Base-by-base conservation (phyloP, 1,140 invertebrate genomes). In the Eriocheir sinensis region DNA sequence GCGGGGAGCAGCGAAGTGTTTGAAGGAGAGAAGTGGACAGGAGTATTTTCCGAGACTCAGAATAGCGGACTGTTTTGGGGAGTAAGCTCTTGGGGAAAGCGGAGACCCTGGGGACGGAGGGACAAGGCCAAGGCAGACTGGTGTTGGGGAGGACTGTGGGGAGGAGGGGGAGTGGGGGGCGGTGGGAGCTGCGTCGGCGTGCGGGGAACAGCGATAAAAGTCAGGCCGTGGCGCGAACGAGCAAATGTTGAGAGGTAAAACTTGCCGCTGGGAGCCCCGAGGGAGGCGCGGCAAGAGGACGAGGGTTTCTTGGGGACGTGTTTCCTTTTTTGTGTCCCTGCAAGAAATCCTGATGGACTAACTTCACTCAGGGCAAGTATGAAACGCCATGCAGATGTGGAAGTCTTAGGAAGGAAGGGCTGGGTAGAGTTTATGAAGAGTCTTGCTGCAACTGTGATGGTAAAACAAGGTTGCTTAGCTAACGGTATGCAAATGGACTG, bases 231-330 rank as follows among this genome's bases (percentile, higher is more conserved):
- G 60, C 60, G 4, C 12, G 60, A 72, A 72, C 60, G 17, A 72
- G 60, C 60, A 72, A 72, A 72, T n/a, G 60, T 21, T 72, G 60
- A 27, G 60, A 72, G 60, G 60, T 72, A 72, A 72, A 72, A 72
- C 60, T 72, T 72, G 60, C 60, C 60, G 60, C 21, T 21, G 12
- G 60, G 60, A 72, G 21, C 21, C 60, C 21, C 21, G n/a, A n/a
- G 27, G 27, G 60, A 17, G 27, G 6, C 60, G n/a, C 3, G 60
- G 60, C n/a, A 72, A 72, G 60, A 72, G 60, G 60, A 72, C 27
- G 60, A 72, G 60, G 60, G 60, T 72, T 72, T 21, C 60, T n/a
- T n/a, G 60, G n/a, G n/a, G 60, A 72, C 60, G n/a, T 72, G n/a
- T n/a, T n/a, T n/a, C n/a, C n/a, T n/a, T n/a, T 21, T 72, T n/a